Evolutionary conservation across 2,797 vertebrate species (phyloP), one percentile per base, ranked within the genome.

Genomic region (Crax fasciolata): DNA sequence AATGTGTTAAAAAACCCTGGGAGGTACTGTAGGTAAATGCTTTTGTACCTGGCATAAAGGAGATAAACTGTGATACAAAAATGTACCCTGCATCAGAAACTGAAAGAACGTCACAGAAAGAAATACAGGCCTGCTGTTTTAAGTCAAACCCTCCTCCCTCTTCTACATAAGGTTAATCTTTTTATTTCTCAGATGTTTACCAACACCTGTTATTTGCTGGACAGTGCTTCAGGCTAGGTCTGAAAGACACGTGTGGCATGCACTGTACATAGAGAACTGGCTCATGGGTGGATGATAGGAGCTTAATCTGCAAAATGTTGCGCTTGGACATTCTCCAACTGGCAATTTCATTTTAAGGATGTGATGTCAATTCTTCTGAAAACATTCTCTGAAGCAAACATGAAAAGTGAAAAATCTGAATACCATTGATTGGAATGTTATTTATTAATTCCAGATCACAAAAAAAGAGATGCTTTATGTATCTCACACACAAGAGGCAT

Each of bases 371-470:
- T 83, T 43, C 9, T 30, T 48, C 35, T 75, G 57, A 48, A 7
- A 73, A 74, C 17, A 0, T 72, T 65, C 75, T 77, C 57, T 68
- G 72, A 74, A 83, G 58, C 54, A 72, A 84, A 38, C 61, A 48
- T 10, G 28, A 39, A 41, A 77, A 85, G 68, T 68, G 84, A 92
- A 76, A 83, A 61, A 49, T 76, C 5, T 82, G 59, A 89, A 78
- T 66, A 62, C 62, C 73, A 7, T 59, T 78, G 74, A 86, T 94
- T 48, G 58, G 54, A 84, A 73, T 66, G 66, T 24, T 59, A 23
- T 85, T 96, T 84, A 89, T 96, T 78, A 44, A 88, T 91, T 91
- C 89, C 80, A 91, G 85, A 62, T 84, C 74, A 75, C n/a, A 24
- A 49, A 63, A 55, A 62, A 51, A 41, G 14, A 62, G 57, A n/a